Evolutionary conservation across 2,797 vertebrate species (phyloP).

Genomic region (Brotula barbata): DNA sequence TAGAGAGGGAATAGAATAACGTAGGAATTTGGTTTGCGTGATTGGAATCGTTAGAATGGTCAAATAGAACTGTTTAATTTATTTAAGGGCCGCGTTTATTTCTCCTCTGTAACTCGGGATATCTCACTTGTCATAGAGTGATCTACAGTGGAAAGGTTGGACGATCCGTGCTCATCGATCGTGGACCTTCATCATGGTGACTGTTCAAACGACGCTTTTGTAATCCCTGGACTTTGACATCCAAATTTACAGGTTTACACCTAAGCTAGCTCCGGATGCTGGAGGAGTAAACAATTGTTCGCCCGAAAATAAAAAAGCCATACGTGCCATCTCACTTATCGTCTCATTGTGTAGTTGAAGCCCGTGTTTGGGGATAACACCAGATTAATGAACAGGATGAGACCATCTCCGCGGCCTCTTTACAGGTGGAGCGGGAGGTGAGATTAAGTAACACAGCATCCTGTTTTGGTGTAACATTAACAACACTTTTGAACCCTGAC

Average conservation of each 20-base stretch:
- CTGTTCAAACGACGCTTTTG: conserved; percentile 21
- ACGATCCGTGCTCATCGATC: conserved; percentile 19
- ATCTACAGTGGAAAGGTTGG: conserved; percentile 26
- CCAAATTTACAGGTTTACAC: conserved; percentile 20
- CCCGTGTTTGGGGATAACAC: conserved; percentile 21
- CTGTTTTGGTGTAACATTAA: background rate
- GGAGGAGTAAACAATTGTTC: conserved; percentile 9
- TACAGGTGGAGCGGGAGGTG: background rate
- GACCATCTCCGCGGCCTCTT: conserved; percentile 3
- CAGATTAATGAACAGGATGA: conserved; percentile 6
- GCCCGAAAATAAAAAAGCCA: conserved; percentile 7
- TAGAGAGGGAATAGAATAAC: conserved; percentile 50
- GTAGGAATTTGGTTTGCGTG: conserved; percentile 12
- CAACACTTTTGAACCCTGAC: background rate
- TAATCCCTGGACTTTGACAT: conserved; percentile 28
- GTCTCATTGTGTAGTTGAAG: background rate
- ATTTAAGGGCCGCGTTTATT: conserved; percentile 13
- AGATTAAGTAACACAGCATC: conserved; percentile 9
- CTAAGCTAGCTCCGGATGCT: conserved; percentile 16
- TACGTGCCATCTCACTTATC: conserved; percentile 19
- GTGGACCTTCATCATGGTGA: conserved; percentile 32
- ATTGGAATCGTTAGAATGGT: conserved; percentile 4
- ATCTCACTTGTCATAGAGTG: conserved; percentile 5
- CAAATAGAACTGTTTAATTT: conserved; percentile 23
- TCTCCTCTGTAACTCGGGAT: background rate